Conservation (phyloP, 1,140 invertebrate genomes). For the Pogonomyrmex barbatus region DNA sequence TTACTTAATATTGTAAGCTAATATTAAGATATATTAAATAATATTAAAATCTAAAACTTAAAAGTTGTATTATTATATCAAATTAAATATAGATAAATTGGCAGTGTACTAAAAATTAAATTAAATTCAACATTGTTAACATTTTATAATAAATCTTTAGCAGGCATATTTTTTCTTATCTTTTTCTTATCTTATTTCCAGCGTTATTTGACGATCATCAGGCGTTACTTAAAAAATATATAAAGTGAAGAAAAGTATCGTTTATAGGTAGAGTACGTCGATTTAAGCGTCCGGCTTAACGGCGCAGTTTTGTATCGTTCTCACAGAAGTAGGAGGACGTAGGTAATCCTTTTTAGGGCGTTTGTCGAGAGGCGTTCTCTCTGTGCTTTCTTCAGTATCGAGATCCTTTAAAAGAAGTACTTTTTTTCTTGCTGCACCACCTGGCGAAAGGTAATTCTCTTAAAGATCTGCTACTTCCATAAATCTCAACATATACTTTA, state of each 20-base stretch:
- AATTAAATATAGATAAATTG: not conserved
- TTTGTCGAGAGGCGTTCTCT: constrained; percentile 62
- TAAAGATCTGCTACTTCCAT: constrained; percentile 61
- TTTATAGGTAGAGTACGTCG: constrained; percentile 54
- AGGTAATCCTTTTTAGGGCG: constrained; percentile 71
- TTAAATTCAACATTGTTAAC: not conserved
- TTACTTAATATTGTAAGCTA: not conserved
- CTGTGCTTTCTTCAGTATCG: constrained; percentile 36
- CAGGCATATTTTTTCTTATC: not conserved
- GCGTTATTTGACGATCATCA: not conserved
- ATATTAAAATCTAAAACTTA: not conserved
- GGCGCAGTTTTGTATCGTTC: constrained; percentile 64
- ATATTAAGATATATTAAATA: not conserved
- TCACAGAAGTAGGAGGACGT: constrained; percentile 29
- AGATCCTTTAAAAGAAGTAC: constrained; percentile 58
- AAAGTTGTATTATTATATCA: not conserved
- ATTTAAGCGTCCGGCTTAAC: constrained; percentile 63
- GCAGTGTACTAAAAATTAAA: not conserved
- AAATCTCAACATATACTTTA: constrained; percentile 53
- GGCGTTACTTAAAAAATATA: constrained; percentile 27
- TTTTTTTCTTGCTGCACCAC: constrained; percentile 48
- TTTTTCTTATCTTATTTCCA: not conserved
- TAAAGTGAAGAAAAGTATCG: constrained; percentile 43
- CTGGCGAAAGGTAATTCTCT: constrained; percentile 71
- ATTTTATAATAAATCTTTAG: not conserved